These are phyloP conservation scores for Torymus texanus DNA, from an alignment of 2,888 invertebrate genomes.

Conservation along the genomic window DNA sequence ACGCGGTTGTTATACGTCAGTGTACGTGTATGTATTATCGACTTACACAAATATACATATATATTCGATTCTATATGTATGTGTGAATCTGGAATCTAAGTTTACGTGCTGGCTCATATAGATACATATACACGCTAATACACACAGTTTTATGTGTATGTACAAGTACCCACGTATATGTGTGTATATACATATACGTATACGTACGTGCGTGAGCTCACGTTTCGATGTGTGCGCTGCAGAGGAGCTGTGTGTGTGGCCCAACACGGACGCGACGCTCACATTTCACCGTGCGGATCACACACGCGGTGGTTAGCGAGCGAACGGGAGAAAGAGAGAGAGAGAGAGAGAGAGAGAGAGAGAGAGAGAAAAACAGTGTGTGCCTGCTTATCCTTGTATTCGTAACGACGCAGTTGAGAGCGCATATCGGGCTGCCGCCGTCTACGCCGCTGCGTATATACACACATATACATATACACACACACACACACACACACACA, in stretches of 20 bases:
- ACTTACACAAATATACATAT: background rate
- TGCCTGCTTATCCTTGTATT: conserved; percentile 37
- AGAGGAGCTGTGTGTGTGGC: too few species aligned
- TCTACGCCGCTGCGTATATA: background rate
- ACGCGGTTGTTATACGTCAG: too few species aligned
- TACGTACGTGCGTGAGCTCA: background rate
- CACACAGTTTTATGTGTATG: background rate
- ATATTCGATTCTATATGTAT: background rate
- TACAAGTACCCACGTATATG: background rate
- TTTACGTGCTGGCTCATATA: background rate
- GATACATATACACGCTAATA: background rate
- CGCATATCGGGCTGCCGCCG: background rate
- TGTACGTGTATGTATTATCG: too few species aligned
- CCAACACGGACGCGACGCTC: conserved; percentile 12
- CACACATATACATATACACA: background rate
- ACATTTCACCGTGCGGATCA: conserved; percentile 41
- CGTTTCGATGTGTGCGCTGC: background rate
- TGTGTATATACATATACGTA: background rate
- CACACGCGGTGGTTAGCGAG: conserved; percentile 38
- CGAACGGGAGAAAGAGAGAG: conserved; percentile 12
- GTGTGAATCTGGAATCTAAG: background rate
- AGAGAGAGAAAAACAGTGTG: conserved; percentile 2
- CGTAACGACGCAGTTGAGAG: conserved; percentile 43
- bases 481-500: background rate
- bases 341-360: conserved; percentile 7